Evolutionary conservation across 1,140 invertebrate genomes (phyloP).

Genomic region (Zaprionus africanus): DNA sequence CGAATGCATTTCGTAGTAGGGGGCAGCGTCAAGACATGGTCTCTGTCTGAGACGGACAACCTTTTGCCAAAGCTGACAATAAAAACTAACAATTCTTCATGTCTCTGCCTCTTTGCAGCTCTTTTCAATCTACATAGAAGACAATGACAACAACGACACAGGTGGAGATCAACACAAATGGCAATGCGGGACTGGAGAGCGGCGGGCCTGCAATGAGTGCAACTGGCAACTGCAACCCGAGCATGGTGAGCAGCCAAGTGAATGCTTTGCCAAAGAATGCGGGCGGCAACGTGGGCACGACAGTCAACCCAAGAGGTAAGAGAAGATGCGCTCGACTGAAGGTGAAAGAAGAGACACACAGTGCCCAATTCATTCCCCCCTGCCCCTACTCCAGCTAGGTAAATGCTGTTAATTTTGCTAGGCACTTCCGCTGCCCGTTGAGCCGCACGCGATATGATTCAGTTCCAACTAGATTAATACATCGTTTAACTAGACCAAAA

Average conservation of each 20-base stretch:
- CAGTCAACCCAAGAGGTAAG: slow-evolving; percentile 60
- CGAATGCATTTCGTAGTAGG: slow-evolving; percentile 16
- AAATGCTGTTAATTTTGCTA: slow-evolving; percentile 42
- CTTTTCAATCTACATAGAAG: slow-evolving; percentile 28
- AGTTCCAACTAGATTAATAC: slow-evolving; percentile 23
- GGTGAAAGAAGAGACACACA: background rate
- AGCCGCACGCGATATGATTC: slow-evolving; percentile 45
- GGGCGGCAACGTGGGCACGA: slow-evolving; percentile 10
- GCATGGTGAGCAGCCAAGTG: slow-evolving; percentile 6
- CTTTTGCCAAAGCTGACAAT: slow-evolving; percentile 1
- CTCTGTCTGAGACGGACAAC: background rate
- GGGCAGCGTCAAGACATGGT: slow-evolving; percentile 11
- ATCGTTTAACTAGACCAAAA: slow-evolving; percentile 22
- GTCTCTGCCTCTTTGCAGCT: slow-evolving; percentile 22
- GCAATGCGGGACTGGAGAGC: slow-evolving; percentile 2
- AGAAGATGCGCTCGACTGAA: background rate
- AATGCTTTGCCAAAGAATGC: slow-evolving; percentile 41
- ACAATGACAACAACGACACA: slow-evolving; percentile 69
- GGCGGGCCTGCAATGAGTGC: background rate
- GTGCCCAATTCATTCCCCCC: background rate
- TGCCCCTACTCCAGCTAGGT: slow-evolving; percentile 10
- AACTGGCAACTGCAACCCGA: slow-evolving; percentile 16
- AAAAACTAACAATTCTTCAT: slow-evolving; percentile 14
- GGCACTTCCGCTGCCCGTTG: background rate
- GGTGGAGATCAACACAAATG: slow-evolving; percentile 62